Conservation (phyloP, 2,888 invertebrate genomes). For the Eugnorisma glareosa region DNA sequence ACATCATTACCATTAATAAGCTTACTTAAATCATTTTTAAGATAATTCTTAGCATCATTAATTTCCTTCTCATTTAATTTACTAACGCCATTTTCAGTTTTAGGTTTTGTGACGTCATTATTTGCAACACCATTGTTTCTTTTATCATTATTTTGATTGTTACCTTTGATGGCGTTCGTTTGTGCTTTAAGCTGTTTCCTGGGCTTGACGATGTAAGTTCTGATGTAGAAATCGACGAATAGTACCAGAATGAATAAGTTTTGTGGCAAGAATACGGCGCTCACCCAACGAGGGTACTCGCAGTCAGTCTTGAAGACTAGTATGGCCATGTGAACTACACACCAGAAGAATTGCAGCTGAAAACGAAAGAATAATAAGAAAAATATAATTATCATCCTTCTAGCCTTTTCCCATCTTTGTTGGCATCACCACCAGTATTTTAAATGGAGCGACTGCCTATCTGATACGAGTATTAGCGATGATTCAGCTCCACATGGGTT, state of each 20-base stretch:
- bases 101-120: neutral
- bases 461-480: neutral
- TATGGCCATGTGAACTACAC: constrained; percentile 89
- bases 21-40: constrained; percentile 49
- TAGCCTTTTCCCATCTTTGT: neutral
- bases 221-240: constrained; percentile 93
- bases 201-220: constrained; percentile 89
- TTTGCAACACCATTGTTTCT: neutral
- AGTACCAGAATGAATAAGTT: constrained; percentile 92
- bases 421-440: neutral
- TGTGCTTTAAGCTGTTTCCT: constrained; percentile 42
- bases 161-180: neutral
- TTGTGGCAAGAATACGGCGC: constrained; percentile 91
- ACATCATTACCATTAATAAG: constrained; percentile 20
- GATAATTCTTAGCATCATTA: constrained; percentile 5
- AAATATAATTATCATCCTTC: neutral
- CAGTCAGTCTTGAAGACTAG: constrained; percentile 89
- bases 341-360: constrained; percentile 92
- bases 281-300: constrained; percentile 90
- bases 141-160: constrained; percentile 10
- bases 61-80: constrained; percentile 7
- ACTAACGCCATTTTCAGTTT: constrained; percentile 13
- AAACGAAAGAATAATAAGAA: constrained; percentile 64
- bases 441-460: neutral
- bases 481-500: neutral